Evolutionary conservation across 30 jellyfish, hydroid and myxozoan genomes (phyloP).

Genomic region (Mastigias papua): DNA sequence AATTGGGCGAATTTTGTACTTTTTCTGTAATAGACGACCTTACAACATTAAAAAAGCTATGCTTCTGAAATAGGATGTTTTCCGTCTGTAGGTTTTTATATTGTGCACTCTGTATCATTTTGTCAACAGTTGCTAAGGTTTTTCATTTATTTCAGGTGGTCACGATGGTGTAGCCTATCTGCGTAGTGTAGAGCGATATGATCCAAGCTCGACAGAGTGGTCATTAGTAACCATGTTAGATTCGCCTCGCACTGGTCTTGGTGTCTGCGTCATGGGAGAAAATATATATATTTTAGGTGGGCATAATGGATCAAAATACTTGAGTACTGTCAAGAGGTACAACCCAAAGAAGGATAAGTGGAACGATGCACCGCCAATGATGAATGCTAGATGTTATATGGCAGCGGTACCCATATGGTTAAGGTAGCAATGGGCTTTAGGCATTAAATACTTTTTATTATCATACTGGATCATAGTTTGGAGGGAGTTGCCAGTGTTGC

Average conservation of each 20-base stretch:
- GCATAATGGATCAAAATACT: constrained; percentile 89
- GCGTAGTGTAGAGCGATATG: constrained; percentile 91
- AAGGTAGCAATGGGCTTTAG: constrained; percentile 21
- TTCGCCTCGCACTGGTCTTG: constrained; percentile 94
- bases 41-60: no score
- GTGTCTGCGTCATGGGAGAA: constrained; percentile 80
- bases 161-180: constrained; percentile 94
- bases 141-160: constrained; percentile 96
- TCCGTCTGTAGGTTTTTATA: no score
- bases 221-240: constrained; percentile 84
- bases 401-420: constrained; percentile 82
- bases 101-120: no score
- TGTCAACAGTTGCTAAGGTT: no score
- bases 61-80: not conserved
- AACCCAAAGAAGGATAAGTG: constrained; percentile 84
- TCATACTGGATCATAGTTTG: no score
- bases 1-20: no score
- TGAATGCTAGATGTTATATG: constrained; percentile 89
- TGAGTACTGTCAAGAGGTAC: constrained; percentile 76
- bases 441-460: not conserved
- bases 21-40: no score
- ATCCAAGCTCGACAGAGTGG: constrained; percentile 94
- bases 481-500: no score
- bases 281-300: constrained; percentile 91
- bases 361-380: constrained; percentile 81